Evolutionary conservation across 1,140 invertebrate species (phyloP).

Genomic region (Cherax quadricarinatus): DNA sequence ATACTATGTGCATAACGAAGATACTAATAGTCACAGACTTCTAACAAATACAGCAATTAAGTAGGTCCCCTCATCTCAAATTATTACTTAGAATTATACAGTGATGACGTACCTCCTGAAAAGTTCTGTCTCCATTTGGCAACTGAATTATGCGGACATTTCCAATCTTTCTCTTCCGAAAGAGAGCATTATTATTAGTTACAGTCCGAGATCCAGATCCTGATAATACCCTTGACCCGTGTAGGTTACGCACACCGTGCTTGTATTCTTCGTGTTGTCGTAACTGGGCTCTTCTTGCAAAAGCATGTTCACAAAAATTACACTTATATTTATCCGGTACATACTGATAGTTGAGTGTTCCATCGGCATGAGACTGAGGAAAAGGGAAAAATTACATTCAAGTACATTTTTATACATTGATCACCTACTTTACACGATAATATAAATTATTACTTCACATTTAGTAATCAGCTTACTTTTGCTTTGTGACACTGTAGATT

Average conservation of each 20-base stretch:
- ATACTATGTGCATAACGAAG: not conserved
- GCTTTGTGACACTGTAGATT: conserved; percentile 89
- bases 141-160: conserved; percentile 77
- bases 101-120: conserved; percentile 38
- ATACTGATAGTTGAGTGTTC: conserved; percentile 76
- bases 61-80: not conserved
- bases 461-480: conserved; percentile 42
- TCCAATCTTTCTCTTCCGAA: conserved; percentile 74
- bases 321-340: conserved; percentile 76
- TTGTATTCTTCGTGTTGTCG: conserved; percentile 81
- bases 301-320: conserved; percentile 80
- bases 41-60: not conserved
- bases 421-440: no score
- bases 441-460: not conserved
- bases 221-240: conserved; percentile 26
- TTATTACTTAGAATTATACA: not conserved
- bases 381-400: conserved; percentile 43
- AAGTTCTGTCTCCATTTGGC: conserved; percentile 75
- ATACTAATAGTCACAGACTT: not conserved
- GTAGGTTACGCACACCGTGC: conserved; percentile 78
- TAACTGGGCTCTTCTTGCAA: conserved; percentile 79
- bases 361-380: conserved; percentile 80
- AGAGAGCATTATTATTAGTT: conserved; percentile 20
- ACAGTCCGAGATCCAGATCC: conserved; percentile 19
- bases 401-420: no score